A percentile compares a stretch with the other conserved stretches of the same genome.
These are phyloP conservation scores for Terebella lapidaria DNA, from an alignment of 2,888 invertebrate species.

Conservation along the genomic window DNA sequence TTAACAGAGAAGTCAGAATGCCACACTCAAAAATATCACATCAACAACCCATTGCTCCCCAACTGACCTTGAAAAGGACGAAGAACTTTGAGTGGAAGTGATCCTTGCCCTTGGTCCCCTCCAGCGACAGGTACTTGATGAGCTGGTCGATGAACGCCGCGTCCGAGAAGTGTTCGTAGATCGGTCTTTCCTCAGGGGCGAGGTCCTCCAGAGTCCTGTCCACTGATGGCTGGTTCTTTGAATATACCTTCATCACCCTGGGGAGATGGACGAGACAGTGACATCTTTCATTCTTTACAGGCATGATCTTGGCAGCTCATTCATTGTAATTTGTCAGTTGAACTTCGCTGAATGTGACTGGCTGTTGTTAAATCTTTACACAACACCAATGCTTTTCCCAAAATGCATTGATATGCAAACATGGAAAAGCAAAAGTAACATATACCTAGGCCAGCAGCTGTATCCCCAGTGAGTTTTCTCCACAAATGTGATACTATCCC, in stretches of 20 bases:
- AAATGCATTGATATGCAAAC: too few species aligned
- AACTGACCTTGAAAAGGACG: conserved; percentile 69
- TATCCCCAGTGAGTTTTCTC: conserved; percentile 64
- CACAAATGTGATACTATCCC: conserved; percentile 69
- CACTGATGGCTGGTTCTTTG: conserved; percentile 61
- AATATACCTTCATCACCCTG: conserved; percentile 54
- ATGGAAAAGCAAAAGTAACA: too few species aligned
- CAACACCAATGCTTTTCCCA: too few species aligned
- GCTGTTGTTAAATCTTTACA: too few species aligned
- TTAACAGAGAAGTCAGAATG: too few species aligned
- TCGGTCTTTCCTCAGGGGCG: conserved; percentile 61
- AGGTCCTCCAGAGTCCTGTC: conserved; percentile 60
- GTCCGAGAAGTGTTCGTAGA: conserved; percentile 67
- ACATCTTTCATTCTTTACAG: too few species aligned
- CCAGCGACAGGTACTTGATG: conserved; percentile 69
- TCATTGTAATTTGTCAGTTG: not conserved
- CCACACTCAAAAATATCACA: too few species aligned
- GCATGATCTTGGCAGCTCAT: too few species aligned
- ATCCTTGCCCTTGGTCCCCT: conserved; percentile 81
- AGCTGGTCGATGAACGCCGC: conserved; percentile 67
- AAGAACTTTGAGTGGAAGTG: conserved; percentile 69
- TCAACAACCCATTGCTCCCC: too few species aligned
- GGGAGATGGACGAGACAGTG: too few species aligned
- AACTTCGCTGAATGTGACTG: too few species aligned
- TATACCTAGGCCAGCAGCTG: conserved; percentile 58